phyloP scores from a whole-genome alignment of 1,140 invertebrate species.

The Pogonomyrmex barbatus region DNA sequence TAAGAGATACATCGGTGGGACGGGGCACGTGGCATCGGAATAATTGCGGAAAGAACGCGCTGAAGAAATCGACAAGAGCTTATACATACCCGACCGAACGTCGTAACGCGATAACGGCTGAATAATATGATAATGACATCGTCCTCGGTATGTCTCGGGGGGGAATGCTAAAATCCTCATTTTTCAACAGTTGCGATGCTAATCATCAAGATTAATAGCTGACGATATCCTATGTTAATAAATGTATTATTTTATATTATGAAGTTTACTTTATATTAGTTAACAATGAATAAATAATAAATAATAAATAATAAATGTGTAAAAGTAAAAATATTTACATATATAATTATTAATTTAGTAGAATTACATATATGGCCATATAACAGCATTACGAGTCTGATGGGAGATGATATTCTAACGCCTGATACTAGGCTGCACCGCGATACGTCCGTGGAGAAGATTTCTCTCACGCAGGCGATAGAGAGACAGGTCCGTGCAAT shows the following conservation, averaged over 20 bases:
- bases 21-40: constrained; percentile 77
- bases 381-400: background rate
- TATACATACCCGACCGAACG: background rate
- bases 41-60: constrained; percentile 55
- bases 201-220: background rate
- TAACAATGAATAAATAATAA: too few relatives aligned
- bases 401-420: constrained; percentile 42
- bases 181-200: too few relatives aligned
- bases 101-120: constrained; percentile 15
- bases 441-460: constrained; percentile 61
- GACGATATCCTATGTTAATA: too few relatives aligned
- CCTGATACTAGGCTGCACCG: constrained; percentile 74
- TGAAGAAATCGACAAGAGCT: background rate
- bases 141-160: background rate
- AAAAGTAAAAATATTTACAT: background rate
- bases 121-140: constrained; percentile 32
- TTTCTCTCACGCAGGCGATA: constrained; percentile 40
- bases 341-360: background rate
- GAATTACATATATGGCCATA: background rate
- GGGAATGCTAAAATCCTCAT: background rate
- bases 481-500: background rate
- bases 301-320: background rate
- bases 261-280: too few relatives aligned
- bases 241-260: too few relatives aligned
- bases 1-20: constrained; percentile 66